Percentiles rank a stretch among this genome's conserved stretches.
Conservation (phyloP, 2,888 invertebrate genomes). For the Syrphus vitripennis region DNA sequence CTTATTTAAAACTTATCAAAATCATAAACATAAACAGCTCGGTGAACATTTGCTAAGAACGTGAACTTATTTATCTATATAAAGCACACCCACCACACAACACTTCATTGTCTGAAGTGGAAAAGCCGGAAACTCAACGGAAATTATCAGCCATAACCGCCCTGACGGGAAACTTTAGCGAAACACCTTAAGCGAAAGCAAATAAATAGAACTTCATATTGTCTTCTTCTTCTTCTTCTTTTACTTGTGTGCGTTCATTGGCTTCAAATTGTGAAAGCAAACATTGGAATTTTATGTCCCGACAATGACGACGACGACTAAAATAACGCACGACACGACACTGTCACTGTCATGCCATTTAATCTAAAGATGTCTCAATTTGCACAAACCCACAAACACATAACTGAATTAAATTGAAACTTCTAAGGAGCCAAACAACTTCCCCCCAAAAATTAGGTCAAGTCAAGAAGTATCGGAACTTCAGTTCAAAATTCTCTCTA, state of each 20-base stretch:
- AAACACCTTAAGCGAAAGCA: not conserved
- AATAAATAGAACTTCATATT: not conserved
- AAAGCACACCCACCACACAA: too few species aligned
- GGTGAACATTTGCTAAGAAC: not conserved
- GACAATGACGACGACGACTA: not conserved
- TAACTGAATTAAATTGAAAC: not conserved
- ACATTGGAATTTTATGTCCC: constrained; percentile 3
- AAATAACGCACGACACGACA: too few species aligned
- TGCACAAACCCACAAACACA: not conserved
- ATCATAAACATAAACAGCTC: not conserved
- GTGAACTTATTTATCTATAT: not conserved
- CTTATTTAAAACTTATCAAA: not conserved
- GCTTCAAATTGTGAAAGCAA: constrained; percentile 5
- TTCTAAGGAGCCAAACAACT: constrained; percentile 11
- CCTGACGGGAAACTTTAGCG: not conserved
- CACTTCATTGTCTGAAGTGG: not conserved
- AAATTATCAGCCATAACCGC: constrained; percentile 56
- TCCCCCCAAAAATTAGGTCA: constrained; percentile 30
- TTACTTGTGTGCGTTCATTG: not conserved
- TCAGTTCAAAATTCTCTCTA: not conserved
- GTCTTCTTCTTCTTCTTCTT: not conserved
- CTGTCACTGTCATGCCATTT: not conserved
- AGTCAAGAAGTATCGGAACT: constrained; percentile 21
- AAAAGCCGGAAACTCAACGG: constrained; percentile 50
- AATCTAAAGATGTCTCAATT: constrained; percentile 4